A percentile compares a stretch with the other conserved stretches of the same genome.
Conservation (phyloP, 2,888 invertebrate genomes). For the Ornithoptera priamus region DNA sequence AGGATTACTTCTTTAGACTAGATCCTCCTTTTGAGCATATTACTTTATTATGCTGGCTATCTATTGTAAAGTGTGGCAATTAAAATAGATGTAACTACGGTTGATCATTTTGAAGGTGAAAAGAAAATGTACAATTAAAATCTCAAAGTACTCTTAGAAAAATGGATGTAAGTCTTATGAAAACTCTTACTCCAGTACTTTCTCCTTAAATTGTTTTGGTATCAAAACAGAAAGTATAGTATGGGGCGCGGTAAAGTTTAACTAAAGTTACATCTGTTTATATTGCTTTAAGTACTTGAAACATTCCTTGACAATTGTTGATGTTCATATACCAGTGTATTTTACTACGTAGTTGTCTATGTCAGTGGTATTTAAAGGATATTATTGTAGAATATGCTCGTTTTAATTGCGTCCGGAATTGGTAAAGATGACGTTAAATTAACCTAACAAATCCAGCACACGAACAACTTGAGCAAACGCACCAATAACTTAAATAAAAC, state of each 20-base stretch:
- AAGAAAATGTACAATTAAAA: neutral
- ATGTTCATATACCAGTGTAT: constrained; percentile 26
- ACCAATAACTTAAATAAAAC: constrained; percentile 12
- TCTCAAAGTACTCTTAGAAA: neutral
- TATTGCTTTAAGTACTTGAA: constrained; percentile 7
- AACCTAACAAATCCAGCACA: neutral
- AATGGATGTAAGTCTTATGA: neutral
- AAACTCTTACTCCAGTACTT: constrained; percentile 13
- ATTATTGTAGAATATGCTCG: constrained; percentile 17
- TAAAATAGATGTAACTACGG: constrained; percentile 31
- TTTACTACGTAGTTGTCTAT: constrained; percentile 25
- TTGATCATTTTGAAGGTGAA: neutral
- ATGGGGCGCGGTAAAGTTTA: neutral
- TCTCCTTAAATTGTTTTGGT: constrained; percentile 9
- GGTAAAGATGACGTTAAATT: neutral
- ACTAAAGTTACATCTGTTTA: constrained; percentile 19
- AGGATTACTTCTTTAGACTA: constrained; percentile 52
- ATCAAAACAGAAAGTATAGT: constrained; percentile 9
- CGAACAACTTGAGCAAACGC: neutral
- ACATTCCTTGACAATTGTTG: constrained; percentile 27
- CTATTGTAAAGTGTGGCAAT: constrained; percentile 18
- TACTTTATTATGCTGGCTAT: constrained; percentile 35
- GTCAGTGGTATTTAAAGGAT: constrained; percentile 20
- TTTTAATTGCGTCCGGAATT: constrained; percentile 11
- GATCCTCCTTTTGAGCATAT: constrained; percentile 57